Percentiles rank a stretch among this genome's conserved stretches.
Evolutionary conservation across 1,140 invertebrate genomes (phyloP).

Genomic region (Laupala kohalensis): DNA sequence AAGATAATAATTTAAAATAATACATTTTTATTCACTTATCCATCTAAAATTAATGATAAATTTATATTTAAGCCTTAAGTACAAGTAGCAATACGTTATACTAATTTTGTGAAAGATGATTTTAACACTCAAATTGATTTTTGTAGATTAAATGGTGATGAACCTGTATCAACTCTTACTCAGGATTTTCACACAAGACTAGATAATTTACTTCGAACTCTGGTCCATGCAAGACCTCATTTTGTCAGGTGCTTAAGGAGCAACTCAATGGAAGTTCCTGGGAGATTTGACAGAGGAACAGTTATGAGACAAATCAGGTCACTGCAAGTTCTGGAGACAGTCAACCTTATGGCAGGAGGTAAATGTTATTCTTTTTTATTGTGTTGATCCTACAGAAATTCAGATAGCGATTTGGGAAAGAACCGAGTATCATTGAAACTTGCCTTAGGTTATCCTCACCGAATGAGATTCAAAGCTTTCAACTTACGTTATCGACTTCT

Average conservation of each 20-base stretch:
- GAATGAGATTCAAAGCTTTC: constrained; percentile 92
- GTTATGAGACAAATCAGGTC: constrained; percentile 78
- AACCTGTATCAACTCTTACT: constrained; percentile 78
- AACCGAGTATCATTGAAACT: background rate
- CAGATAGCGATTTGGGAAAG: background rate
- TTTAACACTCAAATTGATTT: constrained; percentile 15
- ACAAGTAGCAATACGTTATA: no score
- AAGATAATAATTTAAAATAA: no score
- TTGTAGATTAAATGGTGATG: constrained; percentile 63
- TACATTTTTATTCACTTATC: no score
- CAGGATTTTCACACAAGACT: constrained; percentile 89
- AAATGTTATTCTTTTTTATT: constrained; percentile 14
- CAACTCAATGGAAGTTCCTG: constrained; percentile 62
- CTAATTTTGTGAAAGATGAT: no score
- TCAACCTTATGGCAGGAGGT: constrained; percentile 83
- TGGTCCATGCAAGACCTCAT: constrained; percentile 86
- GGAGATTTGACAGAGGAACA: constrained; percentile 63
- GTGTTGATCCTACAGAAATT: background rate
- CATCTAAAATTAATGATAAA: no score
- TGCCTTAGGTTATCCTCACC: constrained; percentile 65
- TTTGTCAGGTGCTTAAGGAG: constrained; percentile 85
- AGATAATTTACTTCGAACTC: constrained; percentile 77
- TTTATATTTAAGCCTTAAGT: no score
- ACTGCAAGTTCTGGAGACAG: constrained; percentile 85
- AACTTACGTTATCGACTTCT: constrained; percentile 70